Evolutionary conservation across 2,888 invertebrate species (phyloP), one percentile per base, ranked within the genome.

Genomic region (Apeira syringaria): DNA sequence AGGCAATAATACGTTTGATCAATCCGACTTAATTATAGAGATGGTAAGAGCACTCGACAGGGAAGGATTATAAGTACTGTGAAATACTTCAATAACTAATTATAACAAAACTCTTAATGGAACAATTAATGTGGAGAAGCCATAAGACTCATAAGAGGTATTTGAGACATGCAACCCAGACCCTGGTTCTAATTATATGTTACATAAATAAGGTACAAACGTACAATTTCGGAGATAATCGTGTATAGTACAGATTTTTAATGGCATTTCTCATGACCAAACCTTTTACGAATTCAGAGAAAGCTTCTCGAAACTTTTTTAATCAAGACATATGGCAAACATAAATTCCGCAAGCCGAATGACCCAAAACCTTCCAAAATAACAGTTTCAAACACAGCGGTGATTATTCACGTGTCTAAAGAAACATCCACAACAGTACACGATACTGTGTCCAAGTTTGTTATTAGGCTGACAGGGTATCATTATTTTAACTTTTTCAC

Each of bases 361-460:
- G 38, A 40, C 45, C 52, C 30, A 39, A 42, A 45, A 37, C 22
- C 7, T 25, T 8, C 12, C 47, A 50, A 56, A 60, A 49, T 51
- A 36, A 52, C 50, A 52, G 39, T 41, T 56, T 43, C 29, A 47
- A 54, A 57, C 60, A 26, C 28, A 44, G 33, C 50, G 36, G 38
- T 48, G 44, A 68, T 68, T 62, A 64, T 47, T 64, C 53, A 59
- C 53, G 59, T 53, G 60, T 60, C 59, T 56, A 47, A 27, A 47
- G 41, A 63, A 62, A 72, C 71, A 63, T 62, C 53, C 30, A 33
- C 34, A 38, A 55, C 47, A 50, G 44, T 59, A 55, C 47, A 50
- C 58, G 41, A 64, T 64, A 63, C 62, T 60, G 61, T 50, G 45
- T 56, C 56, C 55, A 59, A 56, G 58, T 60, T 59, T 59, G 47